Evolutionary conservation across 2,888 invertebrate genomes (phyloP), one percentile per base, ranked within the genome.

Genomic region (Drosophila acutilabella): DNA sequence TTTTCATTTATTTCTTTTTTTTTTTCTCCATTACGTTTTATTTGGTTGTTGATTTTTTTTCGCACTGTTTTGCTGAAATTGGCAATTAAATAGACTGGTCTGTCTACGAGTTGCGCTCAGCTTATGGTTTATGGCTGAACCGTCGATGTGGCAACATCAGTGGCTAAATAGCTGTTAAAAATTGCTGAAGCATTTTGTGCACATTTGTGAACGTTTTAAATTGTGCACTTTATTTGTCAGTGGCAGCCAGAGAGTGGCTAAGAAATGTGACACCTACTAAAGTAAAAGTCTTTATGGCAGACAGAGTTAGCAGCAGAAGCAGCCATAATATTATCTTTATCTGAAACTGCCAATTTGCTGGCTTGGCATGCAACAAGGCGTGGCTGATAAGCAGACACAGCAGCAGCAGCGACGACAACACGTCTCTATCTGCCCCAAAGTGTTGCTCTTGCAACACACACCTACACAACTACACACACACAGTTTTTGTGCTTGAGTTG

Each of bases 201-300:
- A 23, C 14, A n/a, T 45, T 30, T 30, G 2, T 53, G 40, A 52
- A 30, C 52, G 45, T 58, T 78, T 81, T 81, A 84, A 88, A 72
- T 66, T 81, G 70, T 60, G n/a, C 40, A 66, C 78, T 83, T 83
- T 83, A 88, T 88, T 72, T 78, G 78, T 71, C 71, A 69, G 64
- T 54, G 41, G 70, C 61, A 54, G 36, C 14, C 30, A 30, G 47
- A 18, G 40, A 13, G 3, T 13, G 14, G 11, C 18, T 57, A 71
- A 62, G 89, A 78, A 82, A 88, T 84, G 73, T 88, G 88, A 90
- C 88, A 89, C 89, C 89, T 78, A 69, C 59, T 88, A 87, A 88
- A 84, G 76, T 81, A 62, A 65, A 58, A 51, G 62, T 75, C 72
- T 89, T 88, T 80, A 90, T 73, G 59, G 65, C 54, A n/a, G 44